These are phyloP conservation scores for Anoplopoma fimbria DNA, from an alignment of 2,113 vertebrate species.

Conservation along the genomic window DNA sequence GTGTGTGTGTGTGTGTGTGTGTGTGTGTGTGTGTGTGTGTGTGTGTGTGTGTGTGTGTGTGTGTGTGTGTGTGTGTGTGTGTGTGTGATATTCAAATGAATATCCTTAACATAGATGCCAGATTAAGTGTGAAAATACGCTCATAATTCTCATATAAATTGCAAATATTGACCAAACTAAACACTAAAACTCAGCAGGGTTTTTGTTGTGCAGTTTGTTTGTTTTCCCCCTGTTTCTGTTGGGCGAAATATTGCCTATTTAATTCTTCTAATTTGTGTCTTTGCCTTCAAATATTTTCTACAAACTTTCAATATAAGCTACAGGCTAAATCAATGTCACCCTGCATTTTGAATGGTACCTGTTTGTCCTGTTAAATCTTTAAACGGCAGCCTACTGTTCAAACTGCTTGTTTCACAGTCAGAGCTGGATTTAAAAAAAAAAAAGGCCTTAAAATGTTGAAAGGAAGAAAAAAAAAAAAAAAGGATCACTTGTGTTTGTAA, in stretches of 20 bases:
- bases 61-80: slow-evolving; percentile 24
- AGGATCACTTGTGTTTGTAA: slow-evolving; percentile 69
- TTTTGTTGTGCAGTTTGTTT: background rate
- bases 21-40: slow-evolving; percentile 26
- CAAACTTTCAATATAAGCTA: slow-evolving; percentile 51
- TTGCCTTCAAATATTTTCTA: slow-evolving; percentile 44
- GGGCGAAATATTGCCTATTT: background rate
- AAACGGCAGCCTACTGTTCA: slow-evolving; percentile 53
- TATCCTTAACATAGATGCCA: background rate
- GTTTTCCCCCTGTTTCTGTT: background rate
- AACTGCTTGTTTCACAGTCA: slow-evolving; percentile 50
- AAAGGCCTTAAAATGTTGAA: slow-evolving; percentile 36
- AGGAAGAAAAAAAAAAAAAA: background rate
- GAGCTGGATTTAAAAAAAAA: slow-evolving; percentile 31
- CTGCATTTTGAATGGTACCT: slow-evolving; percentile 58
- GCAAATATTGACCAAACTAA: background rate
- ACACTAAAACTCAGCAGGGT: background rate
- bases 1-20: slow-evolving; percentile 24
- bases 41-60: slow-evolving; percentile 22
- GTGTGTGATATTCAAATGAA: slow-evolving; percentile 12
- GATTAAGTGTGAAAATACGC: background rate
- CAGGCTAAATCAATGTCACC: slow-evolving; percentile 66
- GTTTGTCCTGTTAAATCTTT: slow-evolving; percentile 75
- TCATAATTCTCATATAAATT: background rate
- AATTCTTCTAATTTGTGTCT: slow-evolving; percentile 17